These are phyloP conservation scores for Eilema griseolum DNA, from an alignment of 2,888 invertebrate species.

Conservation along the genomic window DNA sequence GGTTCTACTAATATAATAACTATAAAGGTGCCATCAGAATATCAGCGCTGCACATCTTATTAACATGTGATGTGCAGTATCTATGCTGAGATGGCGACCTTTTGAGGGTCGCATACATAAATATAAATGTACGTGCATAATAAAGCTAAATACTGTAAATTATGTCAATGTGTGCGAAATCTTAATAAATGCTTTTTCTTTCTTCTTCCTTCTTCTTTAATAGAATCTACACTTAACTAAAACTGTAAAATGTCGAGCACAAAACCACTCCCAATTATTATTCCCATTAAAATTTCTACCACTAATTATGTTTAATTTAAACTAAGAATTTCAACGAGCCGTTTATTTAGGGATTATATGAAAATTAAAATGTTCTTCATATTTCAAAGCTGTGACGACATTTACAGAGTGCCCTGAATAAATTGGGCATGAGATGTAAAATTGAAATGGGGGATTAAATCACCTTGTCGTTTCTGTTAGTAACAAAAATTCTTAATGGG, in stretches of 20 bases:
- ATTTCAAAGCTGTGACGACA: slow-evolving; percentile 6
- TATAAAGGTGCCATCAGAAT: too few species aligned
- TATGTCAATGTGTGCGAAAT: too few species aligned
- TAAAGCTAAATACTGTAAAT: too few species aligned
- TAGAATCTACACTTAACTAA: too few species aligned
- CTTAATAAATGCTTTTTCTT: too few species aligned
- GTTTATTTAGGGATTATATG: slow-evolving; percentile 8
- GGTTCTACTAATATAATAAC: too few species aligned
- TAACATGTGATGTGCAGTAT: too few species aligned
- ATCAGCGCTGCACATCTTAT: too few species aligned
- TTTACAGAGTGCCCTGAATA: slow-evolving; percentile 5
- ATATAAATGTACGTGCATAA: too few species aligned
- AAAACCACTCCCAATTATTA: background rate
- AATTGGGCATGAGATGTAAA: slow-evolving; percentile 9
- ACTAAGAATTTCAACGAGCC: slow-evolving; percentile 2
- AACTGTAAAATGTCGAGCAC: background rate
- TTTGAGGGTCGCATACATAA: too few species aligned
- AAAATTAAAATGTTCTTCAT: slow-evolving; percentile 10
- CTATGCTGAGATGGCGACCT: too few species aligned
- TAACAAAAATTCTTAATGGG: background rate
- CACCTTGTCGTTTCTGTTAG: background rate
- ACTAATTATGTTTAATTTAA: slow-evolving; percentile 1
- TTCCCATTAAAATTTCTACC: background rate
- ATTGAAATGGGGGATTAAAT: slow-evolving; percentile 5
- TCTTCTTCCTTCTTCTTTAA: too few species aligned